Conservation (phyloP, 2,113 vertebrate species). For the Aptenodytes patagonicus region DNA sequence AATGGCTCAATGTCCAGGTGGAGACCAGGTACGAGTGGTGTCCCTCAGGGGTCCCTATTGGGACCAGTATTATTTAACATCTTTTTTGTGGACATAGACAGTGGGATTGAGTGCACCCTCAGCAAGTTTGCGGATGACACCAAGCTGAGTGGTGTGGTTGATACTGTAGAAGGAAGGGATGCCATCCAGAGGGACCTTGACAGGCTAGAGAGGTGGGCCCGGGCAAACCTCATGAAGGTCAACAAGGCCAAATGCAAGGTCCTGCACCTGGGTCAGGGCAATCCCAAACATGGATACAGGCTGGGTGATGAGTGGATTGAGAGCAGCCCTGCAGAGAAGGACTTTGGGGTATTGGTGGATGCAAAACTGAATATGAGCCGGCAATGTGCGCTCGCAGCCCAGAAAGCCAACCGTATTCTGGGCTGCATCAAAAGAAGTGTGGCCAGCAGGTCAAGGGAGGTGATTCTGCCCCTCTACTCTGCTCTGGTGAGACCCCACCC, state of each 20-base stretch:
- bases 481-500: neutral
- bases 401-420: no score
- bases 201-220: neutral
- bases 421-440: no score
- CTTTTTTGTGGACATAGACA: neutral
- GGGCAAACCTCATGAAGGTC: neutral
- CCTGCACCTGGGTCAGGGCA: accelerated
- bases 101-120: neutral
- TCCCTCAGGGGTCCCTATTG: neutral
- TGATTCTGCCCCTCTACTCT: neutral
- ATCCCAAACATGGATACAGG: neutral
- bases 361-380: no score
- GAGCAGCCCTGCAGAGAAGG: neutral
- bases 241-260: neutral
- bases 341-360: no score
- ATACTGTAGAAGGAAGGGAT: neutral
- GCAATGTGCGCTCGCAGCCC: no score
- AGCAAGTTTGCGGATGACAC: neutral
- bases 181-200: neutral
- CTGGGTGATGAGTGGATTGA: neutral
- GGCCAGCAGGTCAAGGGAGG: no score
- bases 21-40: neutral
- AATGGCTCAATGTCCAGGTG: accelerated
- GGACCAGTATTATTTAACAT: neutral
- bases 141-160: neutral